Base-by-base conservation (phyloP, 64 coral and sea anemone species). In the Stylophora pistillata region DNA sequence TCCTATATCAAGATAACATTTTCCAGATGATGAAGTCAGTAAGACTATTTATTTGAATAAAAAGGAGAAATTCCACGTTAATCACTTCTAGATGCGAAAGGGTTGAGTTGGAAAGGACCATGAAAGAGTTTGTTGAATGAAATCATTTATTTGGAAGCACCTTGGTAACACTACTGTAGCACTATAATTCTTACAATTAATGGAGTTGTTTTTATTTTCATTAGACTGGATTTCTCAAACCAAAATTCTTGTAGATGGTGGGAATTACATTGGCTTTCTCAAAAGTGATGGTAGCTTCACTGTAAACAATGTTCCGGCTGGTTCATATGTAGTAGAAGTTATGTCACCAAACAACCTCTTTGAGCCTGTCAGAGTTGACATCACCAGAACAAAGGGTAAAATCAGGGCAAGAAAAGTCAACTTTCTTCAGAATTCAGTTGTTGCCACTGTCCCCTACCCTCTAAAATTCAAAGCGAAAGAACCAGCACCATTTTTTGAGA, bases 361-460 rank as follows among this genome's bases (percentile, higher is more conserved):
- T 93, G 97, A 99, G 55, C 93, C 97, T 32, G 87, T 95, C 2
- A 95, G 97, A 72, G 97, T 99, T 20, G 97, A 99, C 32, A 95
- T 99, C 59, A 99, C 89, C 10, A 91, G 93, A 72, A 91, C 95
- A 34, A 95, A 92, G 76, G 93, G 97, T 55, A 99, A 99, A 86
- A 99, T 95, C 10, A 86, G 97, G 74, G 97, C 97, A 56, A 89
- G 97, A 26, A 99, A 95, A 95, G 97, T 99, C 13, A 99, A 99
- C 74, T 99, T 99, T 90, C 86, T 99, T 74, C 97, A 99, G 85
- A 99, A 99, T 88, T 99, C 97, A 55, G 97, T 93, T 31, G 97
- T 99, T 15, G 90, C 91, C 15, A 94, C 94, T 5, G 90, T 93
- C 23, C 60, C 93, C 13, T 99, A 99, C 77, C 97, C 97, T 32